Conservation (phyloP, 2,888 invertebrate genomes). For the Eubasilissa splendida region DNA sequence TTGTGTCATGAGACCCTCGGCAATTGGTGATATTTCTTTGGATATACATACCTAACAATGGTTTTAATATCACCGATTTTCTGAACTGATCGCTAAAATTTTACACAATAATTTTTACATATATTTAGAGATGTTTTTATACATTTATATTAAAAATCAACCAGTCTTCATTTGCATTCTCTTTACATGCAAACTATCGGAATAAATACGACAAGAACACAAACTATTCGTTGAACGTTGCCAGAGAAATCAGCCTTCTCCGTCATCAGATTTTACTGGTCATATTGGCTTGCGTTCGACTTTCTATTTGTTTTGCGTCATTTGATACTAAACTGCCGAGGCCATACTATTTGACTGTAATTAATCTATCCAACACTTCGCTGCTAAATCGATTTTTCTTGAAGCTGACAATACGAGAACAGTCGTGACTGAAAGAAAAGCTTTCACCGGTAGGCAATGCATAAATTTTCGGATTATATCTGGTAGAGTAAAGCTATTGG, state of each 20-base stretch:
- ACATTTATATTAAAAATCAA: background rate
- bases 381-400: constrained; percentile 50
- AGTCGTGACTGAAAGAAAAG: constrained; percentile 36
- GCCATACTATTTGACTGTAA: constrained; percentile 51
- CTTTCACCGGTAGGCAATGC: constrained; percentile 27
- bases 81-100: too few species aligned
- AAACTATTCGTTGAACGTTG: constrained; percentile 14
- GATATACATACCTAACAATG: too few species aligned
- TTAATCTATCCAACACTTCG: constrained; percentile 54
- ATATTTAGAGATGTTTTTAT: constrained; percentile 8
- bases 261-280: background rate
- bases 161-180: constrained; percentile 31
- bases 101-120: background rate
- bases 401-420: constrained; percentile 40
- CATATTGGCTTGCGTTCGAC: constrained; percentile 39
- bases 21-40: too few species aligned
- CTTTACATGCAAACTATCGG: constrained; percentile 8
- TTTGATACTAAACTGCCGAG: constrained; percentile 45
- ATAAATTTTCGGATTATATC: constrained; percentile 29
- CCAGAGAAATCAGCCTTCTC: constrained; percentile 20
- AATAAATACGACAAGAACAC: constrained; percentile 36
- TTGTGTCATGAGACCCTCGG: too few species aligned
- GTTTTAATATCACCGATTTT: too few species aligned
- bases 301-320: constrained; percentile 51
- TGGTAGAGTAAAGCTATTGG: constrained; percentile 8